Evolutionary conservation across 2,888 invertebrate genomes (phyloP), one percentile per base, ranked within the genome.

Genomic region (Noctuana brunneofusca): DNA sequence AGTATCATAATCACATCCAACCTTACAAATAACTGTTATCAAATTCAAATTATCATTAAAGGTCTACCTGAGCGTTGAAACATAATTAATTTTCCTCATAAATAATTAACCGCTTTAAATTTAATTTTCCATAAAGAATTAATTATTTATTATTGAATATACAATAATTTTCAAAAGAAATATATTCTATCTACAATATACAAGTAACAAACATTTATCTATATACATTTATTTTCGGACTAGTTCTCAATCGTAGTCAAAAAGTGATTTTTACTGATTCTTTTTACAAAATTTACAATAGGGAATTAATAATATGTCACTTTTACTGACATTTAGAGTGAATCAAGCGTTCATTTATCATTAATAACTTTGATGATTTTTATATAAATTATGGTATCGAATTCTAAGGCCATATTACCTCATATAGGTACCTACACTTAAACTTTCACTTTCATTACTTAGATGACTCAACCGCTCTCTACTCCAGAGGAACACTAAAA

Each of bases 201-300:
- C 90, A 91, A 80, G 86, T 91, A 90, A 91, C 90, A 89, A 91
- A 91, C 87, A 89, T 89, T 86, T 89, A 89, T 87, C 87, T 91
- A 89, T 91, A 78, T 90, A 91, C 90, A 91, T 83, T 87, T 86
- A 87, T 78, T 81, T 87, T 86, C 84, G 88, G 91, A 91, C 91
- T 91, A 91, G 91, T 89, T 88, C 82, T 81, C 83, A 78, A 84
- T 87, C 76, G 78, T 86, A 86, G 84, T 87, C 86, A 78, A 88
- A 87, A 84, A 81, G 77, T 73, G 75, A 62, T 71, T 68, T 68
- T 75, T 75, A 75, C 75, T 71, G 73, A 70, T 71, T 74, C 73
- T 81, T 83, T 84, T 78, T 86, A 88, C 86, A 88, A 80, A 84
- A 82, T 84, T 82, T 88, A 87, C 84, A 89, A 74, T 74, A 78